Percentiles rank a stretch among this genome's conserved stretches.
phyloP scores from a whole-genome alignment of 2,113 vertebrate genomes.

The Otolemur garnettii region DNA sequence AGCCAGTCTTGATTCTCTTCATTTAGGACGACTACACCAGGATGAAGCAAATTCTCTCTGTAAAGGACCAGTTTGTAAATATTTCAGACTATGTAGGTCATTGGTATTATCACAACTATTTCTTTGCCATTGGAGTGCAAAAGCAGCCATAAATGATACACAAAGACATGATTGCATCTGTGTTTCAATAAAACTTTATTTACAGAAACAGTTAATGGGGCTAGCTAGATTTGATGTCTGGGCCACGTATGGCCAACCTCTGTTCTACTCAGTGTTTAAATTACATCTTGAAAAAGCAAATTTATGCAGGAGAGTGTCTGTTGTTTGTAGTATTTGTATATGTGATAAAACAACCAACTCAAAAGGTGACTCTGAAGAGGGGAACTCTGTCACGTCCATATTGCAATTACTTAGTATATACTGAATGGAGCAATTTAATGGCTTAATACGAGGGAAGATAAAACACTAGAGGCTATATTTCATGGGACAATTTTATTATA shows the following conservation, averaged over 20 bases:
- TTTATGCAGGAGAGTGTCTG: neutral
- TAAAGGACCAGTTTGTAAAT: neutral
- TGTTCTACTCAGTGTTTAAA: neutral
- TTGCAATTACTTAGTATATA: constrained; percentile 14
- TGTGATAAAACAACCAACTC: constrained; percentile 2
- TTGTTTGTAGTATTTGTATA: neutral
- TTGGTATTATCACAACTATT: neutral
- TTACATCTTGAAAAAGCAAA: neutral
- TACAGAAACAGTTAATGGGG: neutral
- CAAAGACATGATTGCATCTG: neutral
- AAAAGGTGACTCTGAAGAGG: neutral
- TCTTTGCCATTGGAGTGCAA: neutral
- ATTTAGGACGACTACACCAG: neutral
- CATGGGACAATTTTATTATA: constrained; percentile 50
- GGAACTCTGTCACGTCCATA: neutral
- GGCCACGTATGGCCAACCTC: neutral
- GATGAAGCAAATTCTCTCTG: neutral
- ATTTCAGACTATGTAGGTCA: neutral
- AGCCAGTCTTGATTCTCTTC: neutral
- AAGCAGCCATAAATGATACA: neutral
- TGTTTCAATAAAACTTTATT: constrained; percentile 20
- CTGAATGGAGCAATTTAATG: constrained; percentile 32
- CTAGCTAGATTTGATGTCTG: neutral
- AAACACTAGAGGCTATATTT: constrained; percentile 41
- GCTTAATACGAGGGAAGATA: constrained; percentile 30